Evolutionary conservation across 1,140 invertebrate genomes (phyloP), one percentile per base, ranked within the genome.

Genomic region (Coenobita brevimanus): DNA sequence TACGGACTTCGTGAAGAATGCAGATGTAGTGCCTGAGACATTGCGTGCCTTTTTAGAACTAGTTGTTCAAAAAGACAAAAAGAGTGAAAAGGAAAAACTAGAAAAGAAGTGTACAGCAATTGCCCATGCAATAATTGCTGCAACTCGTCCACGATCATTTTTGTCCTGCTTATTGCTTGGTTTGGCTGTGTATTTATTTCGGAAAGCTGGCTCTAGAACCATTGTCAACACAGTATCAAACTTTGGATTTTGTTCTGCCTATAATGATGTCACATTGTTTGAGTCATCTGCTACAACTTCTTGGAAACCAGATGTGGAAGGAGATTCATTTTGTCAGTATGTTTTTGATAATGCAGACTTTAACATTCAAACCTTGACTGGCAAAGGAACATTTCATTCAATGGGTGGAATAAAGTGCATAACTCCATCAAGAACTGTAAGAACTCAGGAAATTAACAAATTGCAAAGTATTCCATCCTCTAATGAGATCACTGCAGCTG

Each of bases 371-470:
- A 82, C 36, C 13, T 82, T 82, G 33, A 82, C 60, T 82, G 38
- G 62, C 2, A 82, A 82, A 69, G 60, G 60, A 69, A 67, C 38
- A 82, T 82, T 82, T 67, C 80, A 69, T 41, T 64, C 57, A 67
- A 67, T 82, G 80, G 60, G 60, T 67, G 62, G 60, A 82, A 82
- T 82, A 82, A 82, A 82, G 62, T 67, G 62, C 62, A 67, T 67
- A 67, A 24, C 8, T 67, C 62, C 62, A 67, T 67, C 62, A 67
- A 67, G 21, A 24, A 67, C 6, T 67, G 62, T 67, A 24, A 67
- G 62, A 67, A 24, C 6, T 24, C 62, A 67, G n/a, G 62, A 67
- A 67, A 67, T 67, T 6, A n/a, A 6, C 30, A 67, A 67, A 67
- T 67, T 67, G 62, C 10, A n/a, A n/a, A n/a, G n/a, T n/a, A n/a